Percentiles rank a stretch among this genome's conserved stretches.
phyloP scores from a whole-genome alignment of 2,797 vertebrate genomes.

The Parauchenoglanis ngamensis region DNA sequence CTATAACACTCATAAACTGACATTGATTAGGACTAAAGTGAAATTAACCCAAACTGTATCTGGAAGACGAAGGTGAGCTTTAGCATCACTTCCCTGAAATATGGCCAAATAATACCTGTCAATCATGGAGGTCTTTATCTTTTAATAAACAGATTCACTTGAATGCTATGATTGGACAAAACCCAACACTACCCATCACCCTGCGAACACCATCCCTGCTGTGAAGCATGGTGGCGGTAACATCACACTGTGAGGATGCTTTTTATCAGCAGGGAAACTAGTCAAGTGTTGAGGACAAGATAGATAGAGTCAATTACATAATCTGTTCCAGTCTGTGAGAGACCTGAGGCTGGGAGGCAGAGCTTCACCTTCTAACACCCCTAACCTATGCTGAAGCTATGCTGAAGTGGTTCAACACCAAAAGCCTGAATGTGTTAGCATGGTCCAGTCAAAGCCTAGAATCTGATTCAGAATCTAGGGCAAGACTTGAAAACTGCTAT shows the following conservation, averaged over 20 bases:
- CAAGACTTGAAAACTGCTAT: neutral
- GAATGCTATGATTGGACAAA: neutral
- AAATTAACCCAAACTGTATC: neutral
- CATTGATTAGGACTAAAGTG: neutral
- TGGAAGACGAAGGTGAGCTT: neutral
- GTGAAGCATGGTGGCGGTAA: neutral
- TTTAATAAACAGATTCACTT: conserved; percentile 1
- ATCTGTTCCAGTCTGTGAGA: neutral
- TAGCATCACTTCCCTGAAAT: neutral
- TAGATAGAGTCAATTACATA: neutral
- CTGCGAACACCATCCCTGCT: too few relatives aligned
- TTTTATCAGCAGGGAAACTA: neutral
- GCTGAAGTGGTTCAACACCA: neutral
- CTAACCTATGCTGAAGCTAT: neutral
- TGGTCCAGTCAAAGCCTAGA: neutral
- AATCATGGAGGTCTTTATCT: neutral
- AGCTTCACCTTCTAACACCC: neutral
- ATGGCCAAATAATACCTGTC: neutral
- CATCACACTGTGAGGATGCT: neutral
- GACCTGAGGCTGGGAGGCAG: neutral
- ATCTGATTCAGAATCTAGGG: neutral
- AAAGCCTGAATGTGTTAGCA: neutral
- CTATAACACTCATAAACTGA: neutral
- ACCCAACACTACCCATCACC: neutral
- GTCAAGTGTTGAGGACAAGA: neutral